These are phyloP conservation scores for Drosophila lutescens DNA, from an alignment of 2,888 invertebrate species.

Conservation along the genomic window DNA sequence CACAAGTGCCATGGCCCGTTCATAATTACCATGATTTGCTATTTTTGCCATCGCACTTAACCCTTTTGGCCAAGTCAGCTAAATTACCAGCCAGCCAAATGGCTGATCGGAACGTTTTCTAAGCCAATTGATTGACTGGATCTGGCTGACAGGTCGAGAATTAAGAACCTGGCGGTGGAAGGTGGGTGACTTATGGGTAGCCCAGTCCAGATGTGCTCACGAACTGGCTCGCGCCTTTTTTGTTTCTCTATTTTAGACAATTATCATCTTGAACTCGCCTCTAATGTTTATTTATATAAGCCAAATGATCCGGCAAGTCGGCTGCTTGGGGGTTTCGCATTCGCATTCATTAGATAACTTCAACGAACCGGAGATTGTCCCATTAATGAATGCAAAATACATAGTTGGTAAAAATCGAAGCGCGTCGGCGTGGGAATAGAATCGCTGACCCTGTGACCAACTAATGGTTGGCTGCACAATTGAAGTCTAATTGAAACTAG, in stretches of 20 bases:
- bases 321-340: slow-evolving; percentile 13
- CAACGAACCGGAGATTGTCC: slow-evolving; percentile 43
- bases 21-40: slow-evolving; percentile 68
- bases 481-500: slow-evolving; percentile 74
- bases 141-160: slow-evolving; percentile 16
- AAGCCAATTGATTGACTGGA: slow-evolving; percentile 36
- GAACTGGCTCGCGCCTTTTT: slow-evolving; percentile 48
- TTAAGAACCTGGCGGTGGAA: slow-evolving; percentile 4
- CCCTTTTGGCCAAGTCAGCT: slow-evolving; percentile 41
- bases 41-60: slow-evolving; percentile 45
- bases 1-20: slow-evolving; percentile 45
- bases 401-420: slow-evolving; percentile 9
- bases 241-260: slow-evolving; percentile 35
- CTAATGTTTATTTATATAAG: slow-evolving; percentile 70
- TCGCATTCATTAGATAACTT: slow-evolving; percentile 36
- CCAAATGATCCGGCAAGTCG: slow-evolving; percentile 34
- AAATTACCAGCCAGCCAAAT: slow-evolving; percentile 35
- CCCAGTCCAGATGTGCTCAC: slow-evolving; percentile 58
- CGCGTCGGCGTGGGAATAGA: slow-evolving; percentile 55
- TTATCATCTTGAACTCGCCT: slow-evolving; percentile 66
- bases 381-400: slow-evolving; percentile 55
- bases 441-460: slow-evolving; percentile 38
- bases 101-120: slow-evolving; percentile 13
- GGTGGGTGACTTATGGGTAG: slow-evolving; percentile 8
- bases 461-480: slow-evolving; percentile 68